Base-by-base conservation (phyloP, 1,140 invertebrate species). In the Oedothorax gibbosus region DNA sequence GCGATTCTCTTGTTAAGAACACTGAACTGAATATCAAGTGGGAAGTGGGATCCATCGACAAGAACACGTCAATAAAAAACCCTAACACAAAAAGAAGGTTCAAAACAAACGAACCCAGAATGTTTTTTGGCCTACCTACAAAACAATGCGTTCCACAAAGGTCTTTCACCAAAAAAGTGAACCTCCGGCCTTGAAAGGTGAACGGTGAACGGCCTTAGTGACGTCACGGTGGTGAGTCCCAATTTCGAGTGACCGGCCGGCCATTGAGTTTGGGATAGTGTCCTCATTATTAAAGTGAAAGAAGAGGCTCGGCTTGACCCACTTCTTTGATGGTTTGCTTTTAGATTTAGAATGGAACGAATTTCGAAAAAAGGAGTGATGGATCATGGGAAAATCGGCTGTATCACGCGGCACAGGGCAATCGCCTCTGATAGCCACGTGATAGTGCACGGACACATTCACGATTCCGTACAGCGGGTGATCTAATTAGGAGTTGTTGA, bases 151-250 rank as follows among this genome's bases (percentile, higher is more conserved):
- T 79, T 79, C 65, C 20, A 15, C 49, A 68, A 51, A 68, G 75
- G 75, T 77, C 60, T n/a, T 77, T 77, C 60, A 77, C 75, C 75
- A 65, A 14, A 15, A 21, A 72, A 49, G 69, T 21, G 35, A 72
- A 68, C 12, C 15, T 10, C 10, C 78, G 78, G 78, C 78, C 78
- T 81, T 81, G 78, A 68, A 21, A 81, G 78, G 65, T 81, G 78
- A 81, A 62, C 69, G 69, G 69, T 71, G 49, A 71, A 71, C 69
- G 50, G 69, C 50, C 69, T 71, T 71, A 9, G 18, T 71, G 69
- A 71, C 69, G 50, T 71, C 69, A 71, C 15, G 18, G 10, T 20
- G 18, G 10, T 18, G n/a, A 71, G 20, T 18, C 50, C 69, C 49
- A 71, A 18, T 53, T 71, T 71, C 69, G 7, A 35, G 8, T 54